A percentile compares a stretch with the other conserved stretches of the same genome.
phyloP scores from a whole-genome alignment of 2,888 invertebrate species.

The Alsophila aescularia region DNA sequence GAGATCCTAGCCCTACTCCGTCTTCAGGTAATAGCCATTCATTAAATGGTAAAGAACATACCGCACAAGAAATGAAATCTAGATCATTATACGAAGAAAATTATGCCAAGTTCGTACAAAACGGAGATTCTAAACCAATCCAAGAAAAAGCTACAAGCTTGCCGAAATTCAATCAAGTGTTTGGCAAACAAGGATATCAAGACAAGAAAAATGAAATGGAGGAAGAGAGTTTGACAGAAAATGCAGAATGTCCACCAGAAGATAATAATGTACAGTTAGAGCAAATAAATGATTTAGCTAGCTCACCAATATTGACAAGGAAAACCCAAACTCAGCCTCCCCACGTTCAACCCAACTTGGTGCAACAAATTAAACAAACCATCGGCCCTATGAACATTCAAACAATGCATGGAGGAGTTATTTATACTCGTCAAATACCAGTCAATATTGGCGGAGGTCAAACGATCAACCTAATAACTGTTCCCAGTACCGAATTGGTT shows the following conservation, averaged over 20 bases:
- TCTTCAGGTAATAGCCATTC: constrained; percentile 46
- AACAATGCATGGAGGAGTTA: constrained; percentile 87
- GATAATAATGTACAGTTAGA: constrained; percentile 69
- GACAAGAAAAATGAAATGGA: constrained; percentile 67
- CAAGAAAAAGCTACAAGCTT: constrained; percentile 81
- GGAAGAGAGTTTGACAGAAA: constrained; percentile 44
- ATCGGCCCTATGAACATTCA: constrained; percentile 84
- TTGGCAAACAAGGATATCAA: constrained; percentile 89
- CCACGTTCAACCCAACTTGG: constrained; percentile 65
- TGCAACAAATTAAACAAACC: constrained; percentile 80
- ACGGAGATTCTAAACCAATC: constrained; percentile 60
- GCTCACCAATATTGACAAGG: constrained; percentile 69
- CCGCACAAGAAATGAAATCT: constrained; percentile 76
- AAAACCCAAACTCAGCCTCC: constrained; percentile 63
- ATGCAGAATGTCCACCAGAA: constrained; percentile 56
- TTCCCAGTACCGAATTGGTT: constrained; percentile 75
- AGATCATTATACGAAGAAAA: constrained; percentile 83
- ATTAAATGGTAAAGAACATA: constrained; percentile 51
- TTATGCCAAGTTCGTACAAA: constrained; percentile 82
- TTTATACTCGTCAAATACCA: constrained; percentile 89
- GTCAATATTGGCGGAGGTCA: constrained; percentile 84
- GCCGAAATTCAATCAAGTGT: constrained; percentile 92
- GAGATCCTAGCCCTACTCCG: constrained; percentile 55
- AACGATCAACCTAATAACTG: constrained; percentile 85
- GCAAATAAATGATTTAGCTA: constrained; percentile 66